A percentile compares a stretch with the other conserved stretches of the same genome.
phyloP scores from a whole-genome alignment of 2,888 invertebrate genomes.

The Geotrupes spiniger region DNA sequence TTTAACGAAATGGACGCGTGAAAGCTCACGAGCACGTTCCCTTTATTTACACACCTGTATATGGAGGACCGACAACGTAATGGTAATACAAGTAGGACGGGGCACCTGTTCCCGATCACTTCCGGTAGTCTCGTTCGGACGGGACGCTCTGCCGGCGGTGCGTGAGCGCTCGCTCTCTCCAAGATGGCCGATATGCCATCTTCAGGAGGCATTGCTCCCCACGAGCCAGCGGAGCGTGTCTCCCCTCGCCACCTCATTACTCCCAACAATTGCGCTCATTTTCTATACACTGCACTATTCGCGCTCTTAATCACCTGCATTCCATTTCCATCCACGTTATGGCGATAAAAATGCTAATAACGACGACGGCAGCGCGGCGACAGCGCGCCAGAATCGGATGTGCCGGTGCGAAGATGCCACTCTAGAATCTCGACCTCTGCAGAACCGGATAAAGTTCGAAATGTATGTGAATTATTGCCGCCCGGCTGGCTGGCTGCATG shows the following conservation, averaged over 20 bases:
- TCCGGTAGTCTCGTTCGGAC: constrained; percentile 22
- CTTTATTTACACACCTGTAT: too few species aligned
- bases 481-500: too few species aligned
- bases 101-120: constrained; percentile 20
- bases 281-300: constrained; percentile 21
- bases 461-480: too few species aligned
- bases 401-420: background rate
- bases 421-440: too few species aligned
- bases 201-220: constrained; percentile 43
- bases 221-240: constrained; percentile 45
- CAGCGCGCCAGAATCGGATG: constrained; percentile 16
- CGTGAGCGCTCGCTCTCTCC: constrained; percentile 15
- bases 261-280: constrained; percentile 43
- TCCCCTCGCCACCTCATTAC: constrained; percentile 47
- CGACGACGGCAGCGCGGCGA: background rate
- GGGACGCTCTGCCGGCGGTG: constrained; percentile 27
- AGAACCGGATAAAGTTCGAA: too few species aligned
- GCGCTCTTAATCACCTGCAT: constrained; percentile 8
- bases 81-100: background rate
- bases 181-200: constrained; percentile 30
- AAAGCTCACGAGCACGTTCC: too few species aligned
- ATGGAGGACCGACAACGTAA: too few species aligned
- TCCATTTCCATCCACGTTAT: constrained; percentile 9
- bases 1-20: too few species aligned
- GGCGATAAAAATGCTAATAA: constrained; percentile 1